These are phyloP conservation scores for Epirrhoe tristata DNA, from an alignment of 2,888 invertebrate species.

Conservation along the genomic window DNA sequence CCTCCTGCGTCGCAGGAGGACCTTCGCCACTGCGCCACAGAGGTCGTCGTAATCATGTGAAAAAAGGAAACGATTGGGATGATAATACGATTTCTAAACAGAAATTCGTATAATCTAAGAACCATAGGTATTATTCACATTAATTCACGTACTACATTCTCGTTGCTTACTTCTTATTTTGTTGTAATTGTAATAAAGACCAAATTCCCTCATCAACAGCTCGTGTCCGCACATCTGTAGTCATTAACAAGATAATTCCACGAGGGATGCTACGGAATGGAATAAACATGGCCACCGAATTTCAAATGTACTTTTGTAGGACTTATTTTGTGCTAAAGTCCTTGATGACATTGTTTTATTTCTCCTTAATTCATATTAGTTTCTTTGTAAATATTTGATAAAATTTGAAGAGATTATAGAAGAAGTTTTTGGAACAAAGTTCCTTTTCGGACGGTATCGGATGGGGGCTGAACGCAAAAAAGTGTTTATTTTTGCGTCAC, in stretches of 20 bases:
- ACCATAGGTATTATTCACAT: neutral
- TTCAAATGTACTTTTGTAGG: conserved; percentile 48
- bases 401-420: too few relatives aligned
- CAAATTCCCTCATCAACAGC: conserved; percentile 24
- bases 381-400: too few relatives aligned
- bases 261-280: conserved; percentile 60
- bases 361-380: neutral
- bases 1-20: too few relatives aligned
- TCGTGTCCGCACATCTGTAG: conserved; percentile 55
- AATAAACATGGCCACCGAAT: conserved; percentile 60
- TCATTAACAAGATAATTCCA: conserved; percentile 67
- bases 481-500: too few relatives aligned
- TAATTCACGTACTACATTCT: neutral
- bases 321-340: conserved; percentile 1
- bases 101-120: neutral
- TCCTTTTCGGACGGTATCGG: too few relatives aligned
- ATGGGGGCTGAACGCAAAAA: too few relatives aligned
- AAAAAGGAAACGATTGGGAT: too few relatives aligned
- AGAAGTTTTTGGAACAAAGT: too few relatives aligned
- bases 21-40: too few relatives aligned
- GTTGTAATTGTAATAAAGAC: conserved; percentile 41
- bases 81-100: neutral
- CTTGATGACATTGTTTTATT: neutral
- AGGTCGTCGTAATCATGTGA: too few relatives aligned
- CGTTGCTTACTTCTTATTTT: conserved; percentile 13